These are phyloP conservation scores for Panagrolaimus sp. DNA, from an alignment of 1,140 invertebrate genomes.

Conservation along the genomic window DNA sequence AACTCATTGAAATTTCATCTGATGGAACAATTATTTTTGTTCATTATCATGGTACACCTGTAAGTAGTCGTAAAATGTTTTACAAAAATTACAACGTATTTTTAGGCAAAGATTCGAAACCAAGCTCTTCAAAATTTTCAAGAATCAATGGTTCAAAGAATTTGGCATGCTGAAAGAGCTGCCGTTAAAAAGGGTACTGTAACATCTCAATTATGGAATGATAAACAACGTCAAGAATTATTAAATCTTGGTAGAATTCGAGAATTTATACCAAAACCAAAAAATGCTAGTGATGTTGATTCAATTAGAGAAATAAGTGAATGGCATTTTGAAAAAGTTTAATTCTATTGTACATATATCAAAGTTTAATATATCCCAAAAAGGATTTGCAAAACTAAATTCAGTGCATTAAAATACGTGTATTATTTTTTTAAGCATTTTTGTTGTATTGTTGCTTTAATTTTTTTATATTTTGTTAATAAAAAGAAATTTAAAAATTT, in stretches of 20 bases:
- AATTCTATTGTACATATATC: background rate
- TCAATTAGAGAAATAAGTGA: background rate
- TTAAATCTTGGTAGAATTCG: background rate
- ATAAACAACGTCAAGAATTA: slow-evolving; percentile 4
- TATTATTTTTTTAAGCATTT: slow-evolving; percentile 7
- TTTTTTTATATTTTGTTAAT: no score
- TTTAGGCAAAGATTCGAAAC: background rate
- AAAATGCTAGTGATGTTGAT: background rate
- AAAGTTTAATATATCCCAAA: background rate
- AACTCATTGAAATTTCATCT: slow-evolving; percentile 6
- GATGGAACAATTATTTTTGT: background rate
- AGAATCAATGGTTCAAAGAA: background rate
- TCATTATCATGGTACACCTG: slow-evolving; percentile 12
- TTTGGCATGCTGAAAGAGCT: slow-evolving; percentile 5
- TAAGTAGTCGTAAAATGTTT: background rate
- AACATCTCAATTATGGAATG: slow-evolving; percentile 5
- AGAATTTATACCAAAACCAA: background rate
- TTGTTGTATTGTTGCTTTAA: background rate
- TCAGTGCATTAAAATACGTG: slow-evolving; percentile 12
- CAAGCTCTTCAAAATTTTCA: background rate
- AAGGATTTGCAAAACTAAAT: background rate
- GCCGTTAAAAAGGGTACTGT: background rate
- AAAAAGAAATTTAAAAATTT: no score
- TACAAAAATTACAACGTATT: background rate
- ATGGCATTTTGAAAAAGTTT: background rate